Base-by-base conservation (phyloP, 1,140 invertebrate species). In the Trypoxylus dichotomus region DNA sequence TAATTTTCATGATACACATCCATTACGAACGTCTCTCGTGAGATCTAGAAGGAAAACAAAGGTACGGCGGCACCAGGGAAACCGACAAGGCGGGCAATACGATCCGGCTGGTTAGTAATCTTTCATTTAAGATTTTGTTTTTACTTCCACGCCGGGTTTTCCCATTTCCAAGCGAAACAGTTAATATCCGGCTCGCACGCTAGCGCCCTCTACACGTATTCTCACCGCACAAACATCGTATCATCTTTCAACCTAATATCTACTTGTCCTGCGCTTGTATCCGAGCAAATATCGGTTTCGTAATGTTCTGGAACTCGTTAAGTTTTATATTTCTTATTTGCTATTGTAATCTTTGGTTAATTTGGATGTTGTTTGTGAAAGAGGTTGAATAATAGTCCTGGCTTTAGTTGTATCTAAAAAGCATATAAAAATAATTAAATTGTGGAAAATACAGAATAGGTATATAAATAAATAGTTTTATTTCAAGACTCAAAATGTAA, bases 111-210 rank as follows among this genome's bases (percentile, higher is more conserved):
- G 21, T 27, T 63, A 27, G 60, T 63, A 63, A 63, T 63, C 60
- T 63, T 63, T 63, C 60, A 63, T 63, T 63, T 63, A 63, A 63
- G 60, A 63, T 63, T 63, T 63, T 63, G 60, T 24, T 63, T 63
- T 63, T 63, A 63, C 19, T 63, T 63, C 60, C 13, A 19, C 60
- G 2, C 60, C 21, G 3, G 60, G 60, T 24, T 63, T 63, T 24
- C 60, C 60, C n/a, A 19, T 63, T 63, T 63, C 25, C 60, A 24
- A 27, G 60, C 25, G 60, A 63, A 63, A 13, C 21, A 63, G 2
- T 63, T 63, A 63, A 63, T 63, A 63, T 63, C 60, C 60, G 60
- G 60, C 19, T 7, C 25, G 24, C 60, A 63, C 60, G 60, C 60
- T 63, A 63, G 13, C 60, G n/a, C 60, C 13, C 21, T 24, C 60